These are phyloP conservation scores for Entelurus aequoreus DNA, from an alignment of 2,113 vertebrate species.

Conservation along the genomic window DNA sequence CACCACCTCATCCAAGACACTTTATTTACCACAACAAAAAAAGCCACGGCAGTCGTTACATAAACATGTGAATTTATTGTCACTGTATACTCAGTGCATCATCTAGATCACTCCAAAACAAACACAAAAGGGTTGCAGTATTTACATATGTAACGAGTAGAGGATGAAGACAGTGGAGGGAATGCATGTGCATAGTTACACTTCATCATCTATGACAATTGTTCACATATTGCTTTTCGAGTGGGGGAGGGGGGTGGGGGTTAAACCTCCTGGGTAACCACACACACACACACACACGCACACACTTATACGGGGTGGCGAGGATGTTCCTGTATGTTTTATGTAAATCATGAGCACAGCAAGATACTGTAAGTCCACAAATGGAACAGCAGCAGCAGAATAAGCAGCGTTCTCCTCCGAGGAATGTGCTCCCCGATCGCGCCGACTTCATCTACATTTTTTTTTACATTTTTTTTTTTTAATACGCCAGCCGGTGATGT, in stretches of 20 bases:
- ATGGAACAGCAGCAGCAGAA: slow-evolving; percentile 57
- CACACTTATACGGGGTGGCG: slow-evolving; percentile 40
- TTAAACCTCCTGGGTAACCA: slow-evolving; percentile 61
- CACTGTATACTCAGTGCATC: slow-evolving; percentile 70
- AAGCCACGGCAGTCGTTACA: slow-evolving; percentile 43
- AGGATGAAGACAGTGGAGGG: slow-evolving; percentile 61
- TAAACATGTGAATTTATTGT: slow-evolving; percentile 72
- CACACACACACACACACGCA: slow-evolving; percentile 48
- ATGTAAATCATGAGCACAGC: slow-evolving; percentile 62
- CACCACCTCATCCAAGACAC: no score
- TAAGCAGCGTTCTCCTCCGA: slow-evolving; percentile 67
- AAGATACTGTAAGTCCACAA: slow-evolving; percentile 64
- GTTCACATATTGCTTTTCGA: slow-evolving; percentile 52
- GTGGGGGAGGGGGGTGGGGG: slow-evolving; percentile 41
- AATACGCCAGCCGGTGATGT: slow-evolving; percentile 69
- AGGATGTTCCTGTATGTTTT: slow-evolving; percentile 61
- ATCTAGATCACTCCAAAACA: slow-evolving; percentile 50
- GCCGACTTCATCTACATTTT: slow-evolving; percentile 66
- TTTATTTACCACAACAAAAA: not conserved
- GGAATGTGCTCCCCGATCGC: slow-evolving; percentile 65
- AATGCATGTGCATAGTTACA: slow-evolving; percentile 56
- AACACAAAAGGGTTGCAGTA: slow-evolving; percentile 47
- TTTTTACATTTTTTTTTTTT: slow-evolving; percentile 43
- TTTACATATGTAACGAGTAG: slow-evolving; percentile 63
- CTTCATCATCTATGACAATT: slow-evolving; percentile 52